Percentiles rank a stretch among this genome's conserved stretches.
Evolutionary conservation across 2,797 vertebrate genomes (phyloP).

Genomic region (Cyprinodon diabolis): DNA sequence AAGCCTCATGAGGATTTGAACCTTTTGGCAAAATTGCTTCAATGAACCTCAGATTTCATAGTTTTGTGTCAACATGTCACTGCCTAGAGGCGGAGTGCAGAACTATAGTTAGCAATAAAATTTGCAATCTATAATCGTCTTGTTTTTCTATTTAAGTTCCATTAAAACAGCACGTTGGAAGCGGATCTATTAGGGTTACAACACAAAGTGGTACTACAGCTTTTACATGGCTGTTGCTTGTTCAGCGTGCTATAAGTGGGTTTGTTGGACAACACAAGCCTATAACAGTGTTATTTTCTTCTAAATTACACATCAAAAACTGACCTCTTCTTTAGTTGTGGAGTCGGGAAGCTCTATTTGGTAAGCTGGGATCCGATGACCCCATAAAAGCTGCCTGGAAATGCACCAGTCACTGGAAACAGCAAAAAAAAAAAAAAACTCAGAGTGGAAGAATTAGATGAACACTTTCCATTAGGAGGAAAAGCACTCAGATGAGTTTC

Average conservation of each 20-base stretch:
- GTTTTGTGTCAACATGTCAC: too few relatives aligned
- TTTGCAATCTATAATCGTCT: too few relatives aligned
- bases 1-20: too few relatives aligned
- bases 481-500: not conserved
- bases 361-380: conserved; percentile 92
- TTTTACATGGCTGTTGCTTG: not conserved
- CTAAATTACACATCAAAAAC: not conserved
- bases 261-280: not conserved
- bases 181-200: too few relatives aligned
- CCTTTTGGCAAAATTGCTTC: too few relatives aligned
- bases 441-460: not conserved
- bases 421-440: conserved; percentile 39
- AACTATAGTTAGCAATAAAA: too few relatives aligned
- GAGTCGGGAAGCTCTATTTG: conserved; percentile 65
- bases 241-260: not conserved
- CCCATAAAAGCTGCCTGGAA: conserved; percentile 95
- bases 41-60: too few relatives aligned
- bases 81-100: too few relatives aligned
- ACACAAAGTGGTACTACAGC: not conserved
- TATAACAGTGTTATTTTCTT: not conserved
- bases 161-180: too few relatives aligned
- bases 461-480: not conserved
- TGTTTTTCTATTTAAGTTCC: too few relatives aligned
- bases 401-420: conserved; percentile 90
- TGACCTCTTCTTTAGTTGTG: conserved; percentile 62